phyloP scores from a whole-genome alignment of 2,113 vertebrate species.

The Thinocorus orbignyianus region DNA sequence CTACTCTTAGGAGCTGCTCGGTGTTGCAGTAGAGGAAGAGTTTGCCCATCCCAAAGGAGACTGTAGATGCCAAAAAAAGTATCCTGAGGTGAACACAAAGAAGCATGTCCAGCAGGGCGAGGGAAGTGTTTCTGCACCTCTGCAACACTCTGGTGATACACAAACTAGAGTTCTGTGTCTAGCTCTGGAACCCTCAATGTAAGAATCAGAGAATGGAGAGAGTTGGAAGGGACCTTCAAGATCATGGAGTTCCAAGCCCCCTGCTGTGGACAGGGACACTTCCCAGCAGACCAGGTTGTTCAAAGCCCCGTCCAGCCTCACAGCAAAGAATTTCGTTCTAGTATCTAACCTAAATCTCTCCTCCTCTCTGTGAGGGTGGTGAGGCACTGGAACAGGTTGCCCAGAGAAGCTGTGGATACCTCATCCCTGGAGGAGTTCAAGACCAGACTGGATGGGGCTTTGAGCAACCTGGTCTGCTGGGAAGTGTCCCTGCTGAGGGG shows the following conservation, averaged over 20 bases:
- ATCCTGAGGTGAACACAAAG: background rate
- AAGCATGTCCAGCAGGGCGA: background rate
- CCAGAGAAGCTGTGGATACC: background rate
- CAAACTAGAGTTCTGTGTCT: background rate
- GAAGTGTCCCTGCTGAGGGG: background rate
- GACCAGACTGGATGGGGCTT: background rate
- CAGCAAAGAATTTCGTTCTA: too few species aligned
- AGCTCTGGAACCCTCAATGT: background rate
- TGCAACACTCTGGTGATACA: background rate
- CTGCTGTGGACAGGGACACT: too few species aligned
- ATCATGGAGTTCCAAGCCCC: too few species aligned
- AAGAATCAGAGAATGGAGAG: too few species aligned
- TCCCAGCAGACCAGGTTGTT: too few species aligned
- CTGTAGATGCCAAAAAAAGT: background rate
- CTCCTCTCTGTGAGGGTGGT: background rate
- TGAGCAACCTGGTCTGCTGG: background rate
- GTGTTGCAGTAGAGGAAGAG: background rate
- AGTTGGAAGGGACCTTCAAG: too few species aligned
- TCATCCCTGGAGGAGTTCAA: background rate
- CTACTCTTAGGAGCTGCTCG: rapidly evolving
- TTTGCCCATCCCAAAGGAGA: background rate
- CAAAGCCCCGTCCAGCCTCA: too few species aligned
- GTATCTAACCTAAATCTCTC: too few species aligned
- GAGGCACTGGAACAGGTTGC: background rate
- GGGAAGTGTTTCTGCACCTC: background rate